Conservation (phyloP, 2,888 invertebrate genomes). For the Rhimphoctona megacephalus region DNA sequence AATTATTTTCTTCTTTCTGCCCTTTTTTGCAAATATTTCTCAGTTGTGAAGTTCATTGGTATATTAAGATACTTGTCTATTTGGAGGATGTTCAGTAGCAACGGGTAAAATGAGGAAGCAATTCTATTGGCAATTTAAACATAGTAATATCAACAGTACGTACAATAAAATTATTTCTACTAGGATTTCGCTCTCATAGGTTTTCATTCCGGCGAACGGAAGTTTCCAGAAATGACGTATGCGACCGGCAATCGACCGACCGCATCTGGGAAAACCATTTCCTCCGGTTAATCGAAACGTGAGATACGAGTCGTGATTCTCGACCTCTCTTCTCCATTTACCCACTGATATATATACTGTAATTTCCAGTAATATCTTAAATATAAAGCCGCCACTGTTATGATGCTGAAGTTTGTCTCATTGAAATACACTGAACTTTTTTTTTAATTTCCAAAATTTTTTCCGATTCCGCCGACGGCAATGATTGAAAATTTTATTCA, state of each 20-base stretch:
- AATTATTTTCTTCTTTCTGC: background rate
- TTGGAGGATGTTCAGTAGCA: background rate
- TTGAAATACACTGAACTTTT: background rate
- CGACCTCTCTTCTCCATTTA: slow-evolving; percentile 28
- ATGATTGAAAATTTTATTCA: background rate
- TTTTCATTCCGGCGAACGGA: slow-evolving; percentile 52
- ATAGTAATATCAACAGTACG: background rate
- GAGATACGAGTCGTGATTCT: slow-evolving; percentile 62
- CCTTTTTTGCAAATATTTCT: background rate
- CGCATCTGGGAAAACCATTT: slow-evolving; percentile 82
- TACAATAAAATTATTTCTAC: slow-evolving; percentile 44
- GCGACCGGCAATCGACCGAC: slow-evolving; percentile 77
- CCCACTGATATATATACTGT: background rate
- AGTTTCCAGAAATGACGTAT: slow-evolving; percentile 57
- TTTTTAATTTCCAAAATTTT: background rate
- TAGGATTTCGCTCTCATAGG: slow-evolving; percentile 23
- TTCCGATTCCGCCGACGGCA: background rate
- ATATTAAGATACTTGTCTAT: background rate
- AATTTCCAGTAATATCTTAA: background rate
- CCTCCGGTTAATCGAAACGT: slow-evolving; percentile 82
- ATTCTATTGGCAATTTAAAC: background rate
- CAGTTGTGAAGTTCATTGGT: background rate
- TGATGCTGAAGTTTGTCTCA: background rate
- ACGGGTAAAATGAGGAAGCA: slow-evolving; percentile 10
- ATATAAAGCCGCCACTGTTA: background rate